A percentile compares a stretch with the other conserved stretches of the same genome.
These are phyloP conservation scores for Discoglossus pictus DNA, from an alignment of 2,797 vertebrate genomes.

Conservation along the genomic window DNA sequence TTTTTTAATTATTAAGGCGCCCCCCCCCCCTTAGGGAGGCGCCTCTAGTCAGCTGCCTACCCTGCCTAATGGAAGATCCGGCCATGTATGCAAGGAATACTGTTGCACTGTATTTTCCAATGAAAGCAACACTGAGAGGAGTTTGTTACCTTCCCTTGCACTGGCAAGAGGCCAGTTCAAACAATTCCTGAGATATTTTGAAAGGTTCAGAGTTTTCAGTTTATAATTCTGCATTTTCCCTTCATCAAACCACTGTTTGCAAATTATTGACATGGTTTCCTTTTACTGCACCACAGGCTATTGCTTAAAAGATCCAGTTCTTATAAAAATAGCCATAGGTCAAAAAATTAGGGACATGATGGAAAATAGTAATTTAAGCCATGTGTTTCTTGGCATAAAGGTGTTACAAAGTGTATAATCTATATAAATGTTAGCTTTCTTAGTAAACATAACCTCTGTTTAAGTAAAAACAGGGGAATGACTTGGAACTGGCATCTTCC, in stretches of 20 bases:
- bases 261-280: slow-evolving; percentile 59
- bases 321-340: slow-evolving; percentile 71
- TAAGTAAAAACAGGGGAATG: slow-evolving; percentile 59
- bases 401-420: slow-evolving; percentile 60
- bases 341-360: slow-evolving; percentile 60
- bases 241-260: slow-evolving; percentile 61
- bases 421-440: slow-evolving; percentile 69
- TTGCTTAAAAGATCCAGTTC: slow-evolving; percentile 68
- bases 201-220: slow-evolving; percentile 45
- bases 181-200: slow-evolving; percentile 44
- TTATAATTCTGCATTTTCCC: slow-evolving; percentile 53
- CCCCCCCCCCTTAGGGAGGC: no score
- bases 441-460: slow-evolving; percentile 68
- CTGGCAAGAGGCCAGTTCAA: slow-evolving; percentile 52
- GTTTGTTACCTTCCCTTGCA: slow-evolving; percentile 24
- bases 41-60: no score
- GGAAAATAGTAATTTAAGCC: slow-evolving; percentile 65
- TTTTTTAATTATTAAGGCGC: no score
- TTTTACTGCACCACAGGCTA: slow-evolving; percentile 56
- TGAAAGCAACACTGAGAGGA: slow-evolving; percentile 21
- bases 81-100: no score
- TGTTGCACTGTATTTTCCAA: slow-evolving; percentile 27
- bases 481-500: slow-evolving; percentile 59
- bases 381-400: slow-evolving; percentile 68
- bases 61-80: no score